Conservation (phyloP, 2,888 invertebrate genomes). For the Prosapia bicincta region DNA sequence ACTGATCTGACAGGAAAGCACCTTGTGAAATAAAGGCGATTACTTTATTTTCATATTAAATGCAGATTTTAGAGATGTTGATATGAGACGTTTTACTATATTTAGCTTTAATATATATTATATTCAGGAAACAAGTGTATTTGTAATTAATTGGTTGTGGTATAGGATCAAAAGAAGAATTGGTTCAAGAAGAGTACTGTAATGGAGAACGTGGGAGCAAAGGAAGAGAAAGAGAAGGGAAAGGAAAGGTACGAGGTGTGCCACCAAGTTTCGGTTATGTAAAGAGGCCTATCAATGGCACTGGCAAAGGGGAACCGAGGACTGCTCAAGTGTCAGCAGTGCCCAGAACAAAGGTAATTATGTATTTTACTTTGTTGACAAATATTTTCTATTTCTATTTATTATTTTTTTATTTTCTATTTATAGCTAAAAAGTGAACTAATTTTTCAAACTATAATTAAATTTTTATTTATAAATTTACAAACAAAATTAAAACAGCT, state of each 20-base stretch:
- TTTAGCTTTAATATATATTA: neutral
- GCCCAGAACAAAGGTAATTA: constrained; percentile 69
- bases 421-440: too few relatives aligned
- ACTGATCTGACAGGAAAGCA: too few relatives aligned
- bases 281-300: constrained; percentile 59
- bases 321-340: constrained; percentile 84
- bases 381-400: too few relatives aligned
- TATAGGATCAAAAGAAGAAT: constrained; percentile 40
- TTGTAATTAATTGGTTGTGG: neutral
- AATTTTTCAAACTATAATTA: too few relatives aligned
- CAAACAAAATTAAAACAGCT: too few relatives aligned
- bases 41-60: neutral
- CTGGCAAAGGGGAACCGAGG: constrained; percentile 47
- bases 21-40: too few relatives aligned
- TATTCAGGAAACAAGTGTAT: too few relatives aligned
- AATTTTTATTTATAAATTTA: too few relatives aligned
- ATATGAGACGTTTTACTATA: neutral
- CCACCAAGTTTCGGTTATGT: constrained; percentile 85
- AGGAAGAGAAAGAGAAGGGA: constrained; percentile 43
- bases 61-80: neutral
- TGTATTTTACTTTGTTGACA: too few relatives aligned
- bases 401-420: too few relatives aligned
- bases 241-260: constrained; percentile 64
- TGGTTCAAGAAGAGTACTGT: constrained; percentile 37
- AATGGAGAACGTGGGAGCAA: constrained; percentile 41